phyloP scores from a whole-genome alignment of 2,888 invertebrate species.

The Yponomeuta sedellus region DNA sequence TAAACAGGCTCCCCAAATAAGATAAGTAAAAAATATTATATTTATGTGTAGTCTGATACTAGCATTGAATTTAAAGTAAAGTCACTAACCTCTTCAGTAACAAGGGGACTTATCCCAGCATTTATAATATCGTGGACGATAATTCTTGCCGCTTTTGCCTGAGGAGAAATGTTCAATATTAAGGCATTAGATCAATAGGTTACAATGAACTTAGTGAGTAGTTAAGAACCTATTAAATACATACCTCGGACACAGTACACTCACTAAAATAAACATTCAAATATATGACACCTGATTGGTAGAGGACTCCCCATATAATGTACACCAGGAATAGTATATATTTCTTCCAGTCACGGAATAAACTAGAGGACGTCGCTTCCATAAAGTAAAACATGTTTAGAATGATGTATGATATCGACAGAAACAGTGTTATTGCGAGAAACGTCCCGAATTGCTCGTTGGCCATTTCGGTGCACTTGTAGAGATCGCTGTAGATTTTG shows the following conservation, averaged over 20 bases:
- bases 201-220: no score
- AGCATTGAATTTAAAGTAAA: no score
- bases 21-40: no score
- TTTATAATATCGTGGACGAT: slow-evolving; percentile 50
- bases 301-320: slow-evolving; percentile 46
- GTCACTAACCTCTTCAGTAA: slow-evolving; percentile 43
- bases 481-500: slow-evolving; percentile 42
- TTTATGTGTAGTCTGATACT: background rate
- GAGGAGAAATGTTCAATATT: slow-evolving; percentile 24
- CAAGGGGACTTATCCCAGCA: slow-evolving; percentile 34
- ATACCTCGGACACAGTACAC: slow-evolving; percentile 38
- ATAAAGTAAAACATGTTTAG: slow-evolving; percentile 56
- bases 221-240: slow-evolving; percentile 17
- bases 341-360: slow-evolving; percentile 42
- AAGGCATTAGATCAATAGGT: no score
- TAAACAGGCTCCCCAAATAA: no score
- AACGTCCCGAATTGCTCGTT: slow-evolving; percentile 41
- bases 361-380: slow-evolving; percentile 54
- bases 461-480: slow-evolving; percentile 29
- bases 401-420: slow-evolving; percentile 36
- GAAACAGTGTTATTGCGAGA: slow-evolving; percentile 35
- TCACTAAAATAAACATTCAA: slow-evolving; percentile 41
- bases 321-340: slow-evolving; percentile 45
- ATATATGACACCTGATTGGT: slow-evolving; percentile 35
- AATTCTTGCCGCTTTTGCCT: slow-evolving; percentile 44